Base-by-base conservation (phyloP, 23 tunicate species). In the Botrylloides violaceus region DNA sequence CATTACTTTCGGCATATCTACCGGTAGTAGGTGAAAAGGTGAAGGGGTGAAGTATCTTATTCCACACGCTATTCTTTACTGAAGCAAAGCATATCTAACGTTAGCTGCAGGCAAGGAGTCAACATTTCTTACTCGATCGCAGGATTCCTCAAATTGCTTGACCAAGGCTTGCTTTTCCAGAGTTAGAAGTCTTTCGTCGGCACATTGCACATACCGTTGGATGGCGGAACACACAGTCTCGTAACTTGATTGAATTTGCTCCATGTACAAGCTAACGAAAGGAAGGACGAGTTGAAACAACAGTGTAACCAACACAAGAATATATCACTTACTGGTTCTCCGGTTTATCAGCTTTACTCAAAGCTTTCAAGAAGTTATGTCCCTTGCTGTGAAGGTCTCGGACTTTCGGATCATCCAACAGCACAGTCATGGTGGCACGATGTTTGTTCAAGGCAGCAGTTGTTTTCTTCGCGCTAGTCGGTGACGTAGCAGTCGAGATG, bases 91-190 rank as follows among this genome's bases (percentile, higher is more conserved):
- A 49, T 0, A 49, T n/a, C n/a, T n/a, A n/a, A n/a, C n/a, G n/a
- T n/a, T n/a, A n/a, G n/a, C n/a, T n/a, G 55, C 55, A 47, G 18
- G 55, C 5, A 50, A 5, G 32, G 7, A 5, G 61, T 20, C 21
- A 3, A 27, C 59, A n/a, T 2, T 23, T 34, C 85, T 83, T 56
- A 90, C 97, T 23, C 80, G 62, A 29, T 90, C 90, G 58, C 90
- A 90, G 7, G 97, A 90, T 58, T 90, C 75, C 61, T 90, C 90
- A 37, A 90, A 90, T 60, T 90, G 81, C 59, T 83, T 82, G 38
- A 90, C 85, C 78, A 90, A 72, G 24, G 82, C 83, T 32, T 83
- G 89, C 33, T 73, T 80, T 78, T 90, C 97, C 6, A 90, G 80
- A 18, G 89, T 66, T 24, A 90, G 62, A 57, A 90, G 53, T 7